Percentiles rank a stretch among this genome's conserved stretches.
Evolutionary conservation across 1,140 invertebrate species (phyloP).

Genomic region (Drosophila seguyi): DNA sequence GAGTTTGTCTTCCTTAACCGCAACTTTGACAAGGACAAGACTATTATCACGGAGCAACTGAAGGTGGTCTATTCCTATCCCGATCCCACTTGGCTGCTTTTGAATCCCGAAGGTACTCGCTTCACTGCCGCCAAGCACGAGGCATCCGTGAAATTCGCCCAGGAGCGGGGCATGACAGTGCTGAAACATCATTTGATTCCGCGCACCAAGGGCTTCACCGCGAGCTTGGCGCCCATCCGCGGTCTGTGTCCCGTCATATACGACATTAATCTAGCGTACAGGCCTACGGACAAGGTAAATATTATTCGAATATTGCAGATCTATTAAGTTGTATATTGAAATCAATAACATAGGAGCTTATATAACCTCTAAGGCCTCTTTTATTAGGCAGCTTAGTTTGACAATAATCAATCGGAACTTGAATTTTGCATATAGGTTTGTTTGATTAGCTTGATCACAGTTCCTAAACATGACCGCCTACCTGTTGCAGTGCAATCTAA

Average conservation of each 20-base stretch:
- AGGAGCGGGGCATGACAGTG: conserved; percentile 92
- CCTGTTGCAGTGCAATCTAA: conserved; percentile 17
- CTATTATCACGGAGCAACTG: conserved; percentile 92
- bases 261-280: conserved; percentile 93
- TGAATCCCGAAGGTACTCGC: conserved; percentile 98
- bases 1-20: conserved; percentile 97
- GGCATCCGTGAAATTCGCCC: conserved; percentile 94
- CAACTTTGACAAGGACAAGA: conserved; percentile 95
- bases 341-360: neutral
- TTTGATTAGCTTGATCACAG: conserved; percentile 14
- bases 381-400: neutral
- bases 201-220: conserved; percentile 95
- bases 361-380: neutral
- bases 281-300: conserved; percentile 86
- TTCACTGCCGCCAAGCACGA: conserved; percentile 95
- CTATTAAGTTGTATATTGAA: neutral
- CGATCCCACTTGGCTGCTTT: conserved; percentile 93
- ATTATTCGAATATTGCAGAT: neutral
- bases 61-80: conserved; percentile 93
- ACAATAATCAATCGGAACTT: neutral
- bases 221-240: conserved; percentile 90
- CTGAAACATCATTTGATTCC: conserved; percentile 96
- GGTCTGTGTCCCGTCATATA: conserved; percentile 93
- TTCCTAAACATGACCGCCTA: neutral
- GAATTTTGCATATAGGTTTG: conserved; percentile 8